Evolutionary conservation across 2,888 invertebrate species (phyloP).

Genomic region (Euclidia mi): DNA sequence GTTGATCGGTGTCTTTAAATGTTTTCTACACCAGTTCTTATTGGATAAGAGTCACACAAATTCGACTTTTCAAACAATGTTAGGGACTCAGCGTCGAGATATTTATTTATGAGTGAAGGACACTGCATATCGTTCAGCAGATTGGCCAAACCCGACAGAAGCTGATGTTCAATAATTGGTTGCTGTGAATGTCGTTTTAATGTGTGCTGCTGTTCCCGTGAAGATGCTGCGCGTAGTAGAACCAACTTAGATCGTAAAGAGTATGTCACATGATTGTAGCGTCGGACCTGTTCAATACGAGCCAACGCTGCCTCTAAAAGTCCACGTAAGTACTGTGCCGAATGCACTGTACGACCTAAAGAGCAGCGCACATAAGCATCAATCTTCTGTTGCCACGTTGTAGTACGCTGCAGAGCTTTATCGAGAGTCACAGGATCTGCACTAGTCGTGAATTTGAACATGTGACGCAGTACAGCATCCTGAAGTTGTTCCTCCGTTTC

Average conservation of each 20-base stretch:
- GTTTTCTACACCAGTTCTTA: too few relatives aligned
- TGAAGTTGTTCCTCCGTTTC: conserved; percentile 53
- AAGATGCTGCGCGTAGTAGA: conserved; percentile 45
- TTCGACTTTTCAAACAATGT: conserved; percentile 56
- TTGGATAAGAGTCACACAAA: conserved; percentile 59
- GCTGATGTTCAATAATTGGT: conserved; percentile 41
- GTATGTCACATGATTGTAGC: conserved; percentile 28
- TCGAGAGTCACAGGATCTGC: conserved; percentile 37
- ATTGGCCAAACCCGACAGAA: conserved; percentile 49
- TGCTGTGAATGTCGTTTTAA: too few relatives aligned
- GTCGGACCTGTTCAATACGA: conserved; percentile 46
- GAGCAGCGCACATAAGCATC: conserved; percentile 49
- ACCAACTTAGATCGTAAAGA: conserved; percentile 58
- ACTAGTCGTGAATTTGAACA: conserved; percentile 56
- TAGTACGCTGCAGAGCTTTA: conserved; percentile 23
- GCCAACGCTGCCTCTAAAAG: conserved; percentile 59
- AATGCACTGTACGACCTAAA: conserved; percentile 54
- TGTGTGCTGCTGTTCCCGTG: conserved; percentile 19
- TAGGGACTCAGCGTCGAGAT: conserved; percentile 51
- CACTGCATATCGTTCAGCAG: conserved; percentile 55
- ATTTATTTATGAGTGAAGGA: conserved; percentile 59
- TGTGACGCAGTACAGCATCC: conserved; percentile 56
- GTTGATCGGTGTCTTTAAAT: too few relatives aligned
- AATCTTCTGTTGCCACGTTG: conserved; percentile 63
- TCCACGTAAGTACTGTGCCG: conserved; percentile 61